Conservation (phyloP, 2,797 vertebrate genomes). For the Oreochromis grahami region DNA sequence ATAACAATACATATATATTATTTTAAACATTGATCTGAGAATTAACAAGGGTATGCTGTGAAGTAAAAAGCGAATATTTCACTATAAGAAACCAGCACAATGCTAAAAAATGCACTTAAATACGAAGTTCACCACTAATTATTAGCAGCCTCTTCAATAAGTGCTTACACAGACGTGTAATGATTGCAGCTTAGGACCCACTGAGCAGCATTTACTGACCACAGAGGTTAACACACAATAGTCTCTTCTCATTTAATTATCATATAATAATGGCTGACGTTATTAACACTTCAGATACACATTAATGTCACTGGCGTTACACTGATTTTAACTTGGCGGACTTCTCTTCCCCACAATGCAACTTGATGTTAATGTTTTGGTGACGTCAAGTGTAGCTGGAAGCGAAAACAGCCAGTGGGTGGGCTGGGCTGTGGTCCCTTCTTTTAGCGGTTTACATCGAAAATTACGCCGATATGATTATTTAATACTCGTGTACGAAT, state of each 20-base stretch:
- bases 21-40: neutral
- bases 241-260: neutral
- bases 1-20: neutral
- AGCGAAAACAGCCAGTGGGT: slow-evolving; percentile 35
- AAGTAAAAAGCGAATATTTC: neutral
- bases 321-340: slow-evolving; percentile 42
- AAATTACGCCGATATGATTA: neutral
- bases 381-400: slow-evolving; percentile 60
- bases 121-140: neutral
- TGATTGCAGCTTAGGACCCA: neutral
- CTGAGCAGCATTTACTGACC: neutral
- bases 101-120: neutral
- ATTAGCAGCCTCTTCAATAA: neutral
- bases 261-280: neutral
- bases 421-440: slow-evolving; percentile 43
- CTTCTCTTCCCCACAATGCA: slow-evolving; percentile 72
- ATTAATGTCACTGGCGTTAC: neutral
- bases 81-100: neutral
- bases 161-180: neutral
- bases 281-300: neutral
- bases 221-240: neutral
- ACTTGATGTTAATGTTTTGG: slow-evolving; percentile 54
- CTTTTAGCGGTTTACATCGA: neutral
- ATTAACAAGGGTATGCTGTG: neutral
- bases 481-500: neutral